Evolutionary conservation across 2,113 vertebrate genomes (phyloP).

Genomic region (Pituophis catenifer): DNA sequence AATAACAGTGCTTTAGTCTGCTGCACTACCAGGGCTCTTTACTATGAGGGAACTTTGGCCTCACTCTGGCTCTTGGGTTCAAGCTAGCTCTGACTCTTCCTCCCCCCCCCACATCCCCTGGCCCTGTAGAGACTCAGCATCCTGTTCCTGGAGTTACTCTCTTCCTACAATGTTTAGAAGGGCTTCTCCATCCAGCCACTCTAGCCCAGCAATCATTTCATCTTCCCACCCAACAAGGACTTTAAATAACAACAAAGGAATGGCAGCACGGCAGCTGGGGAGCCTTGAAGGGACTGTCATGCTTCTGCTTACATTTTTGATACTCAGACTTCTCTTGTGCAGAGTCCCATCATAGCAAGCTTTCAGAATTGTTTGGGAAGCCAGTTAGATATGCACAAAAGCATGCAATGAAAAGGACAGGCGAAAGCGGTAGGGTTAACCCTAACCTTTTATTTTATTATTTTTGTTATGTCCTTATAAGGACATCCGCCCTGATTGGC

Average conservation of each 20-base stretch:
- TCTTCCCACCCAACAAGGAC: background rate
- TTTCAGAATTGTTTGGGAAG: background rate
- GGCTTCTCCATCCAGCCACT: background rate
- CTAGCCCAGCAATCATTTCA: background rate
- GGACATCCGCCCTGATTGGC: too few species aligned
- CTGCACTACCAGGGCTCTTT: too few species aligned
- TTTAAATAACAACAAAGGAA: background rate
- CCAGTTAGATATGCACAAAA: background rate
- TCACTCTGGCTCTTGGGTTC: background rate
- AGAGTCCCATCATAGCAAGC: background rate
- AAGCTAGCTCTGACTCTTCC: background rate
- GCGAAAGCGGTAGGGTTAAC: background rate
- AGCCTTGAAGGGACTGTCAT: background rate
- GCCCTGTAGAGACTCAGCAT: background rate
- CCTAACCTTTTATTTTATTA: background rate
- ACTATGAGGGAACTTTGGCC: background rate
- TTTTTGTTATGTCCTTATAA: too few species aligned
- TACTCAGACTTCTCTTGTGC: background rate
- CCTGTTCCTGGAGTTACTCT: background rate
- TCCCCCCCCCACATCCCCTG: background rate
- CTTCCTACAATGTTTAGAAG: background rate
- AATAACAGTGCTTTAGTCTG: too few species aligned
- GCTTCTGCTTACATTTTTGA: background rate
- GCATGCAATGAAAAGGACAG: background rate
- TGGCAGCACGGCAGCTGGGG: background rate